Base-by-base conservation (phyloP, 1,140 invertebrate species). In the Solen grandis region DNA sequence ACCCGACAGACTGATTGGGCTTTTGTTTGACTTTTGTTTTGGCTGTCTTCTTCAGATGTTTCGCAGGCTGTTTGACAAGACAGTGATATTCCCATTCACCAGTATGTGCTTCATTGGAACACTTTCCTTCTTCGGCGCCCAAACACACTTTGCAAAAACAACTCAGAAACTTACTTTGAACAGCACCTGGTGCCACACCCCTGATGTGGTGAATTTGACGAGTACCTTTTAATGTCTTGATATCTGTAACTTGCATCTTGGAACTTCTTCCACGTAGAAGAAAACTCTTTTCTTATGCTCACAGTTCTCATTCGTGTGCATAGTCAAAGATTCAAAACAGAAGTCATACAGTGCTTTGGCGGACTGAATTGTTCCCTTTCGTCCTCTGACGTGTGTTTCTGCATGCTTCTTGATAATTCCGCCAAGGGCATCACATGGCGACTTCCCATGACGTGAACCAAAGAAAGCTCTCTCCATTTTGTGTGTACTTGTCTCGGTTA, bases 141-240 rank as follows among this genome's bases (percentile, higher is more conserved):
- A 52, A 10, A 75, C 72, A 75, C 2, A 33, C 41, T 14, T 62
- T 46, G 31, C 72, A 75, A 31, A 63, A 75, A 25, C 59, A 75
- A 33, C 72, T 75, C 33, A 75, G 19, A 29, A 33, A 19, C 29
- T 27, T 36, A 16, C 5, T 25, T 75, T 50, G 2, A 4, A 63
- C 72, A n/a, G n/a, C 16, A n/a, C 59, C 59, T 19, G 72, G 41
- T 27, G 35, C 41, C 13, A 75, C 41, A 8, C 72, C 59, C 52
- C 59, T 50, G 14, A 63, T 16, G n/a, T 5, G 5, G 31, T 75
- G 72, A 1, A 75, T 2, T 19, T 27, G 16, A 0, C 72, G 35
- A 19, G 72, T 75, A 5, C 72, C 59, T 75, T 63, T 46, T 16
- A 75, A n/a, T 63, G 59, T 63, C 38, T 75, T 59, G 1, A 62